Evolutionary conservation across 2,888 invertebrate genomes (phyloP).

Genomic region (Ichneumoninae sp.): DNA sequence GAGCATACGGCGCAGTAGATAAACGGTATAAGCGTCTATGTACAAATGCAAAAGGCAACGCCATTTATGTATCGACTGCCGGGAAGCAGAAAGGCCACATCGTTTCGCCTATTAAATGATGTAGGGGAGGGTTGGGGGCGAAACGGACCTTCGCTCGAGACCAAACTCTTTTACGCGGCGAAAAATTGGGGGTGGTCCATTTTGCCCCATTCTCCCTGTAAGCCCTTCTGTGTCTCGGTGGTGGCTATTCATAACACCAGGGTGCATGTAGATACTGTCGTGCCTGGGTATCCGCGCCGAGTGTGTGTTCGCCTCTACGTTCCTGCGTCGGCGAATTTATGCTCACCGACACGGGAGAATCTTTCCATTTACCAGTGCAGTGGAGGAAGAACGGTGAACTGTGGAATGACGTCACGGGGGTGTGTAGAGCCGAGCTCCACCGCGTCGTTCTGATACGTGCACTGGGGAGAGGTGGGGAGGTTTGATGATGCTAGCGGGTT

Average conservation of each 20-base stretch:
- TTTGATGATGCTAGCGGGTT: not conserved
- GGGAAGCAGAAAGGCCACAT: not conserved
- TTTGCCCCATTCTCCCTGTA: too few relatives aligned
- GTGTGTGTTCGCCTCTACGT: not conserved
- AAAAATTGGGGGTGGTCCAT: too few relatives aligned
- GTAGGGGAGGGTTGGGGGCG: not conserved
- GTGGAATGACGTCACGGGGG: constrained; percentile 66
- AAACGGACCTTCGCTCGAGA: not conserved
- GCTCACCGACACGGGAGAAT: not conserved
- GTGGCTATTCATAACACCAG: not conserved
- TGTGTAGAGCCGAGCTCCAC: constrained; percentile 19
- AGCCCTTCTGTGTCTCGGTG: not conserved
- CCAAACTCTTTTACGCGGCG: too few relatives aligned
- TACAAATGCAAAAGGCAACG: not conserved
- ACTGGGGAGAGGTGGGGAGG: not conserved
- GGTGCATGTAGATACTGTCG: not conserved
- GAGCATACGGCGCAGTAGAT: constrained; percentile 3
- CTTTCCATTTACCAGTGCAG: constrained; percentile 18
- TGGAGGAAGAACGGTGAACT: constrained; percentile 37
- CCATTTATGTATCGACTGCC: not conserved
- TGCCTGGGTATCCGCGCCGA: not conserved
- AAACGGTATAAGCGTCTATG: not conserved
- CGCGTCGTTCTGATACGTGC: not conserved
- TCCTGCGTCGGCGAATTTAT: constrained; percentile 27
- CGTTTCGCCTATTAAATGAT: not conserved